Evolutionary conservation across 2,888 invertebrate species (phyloP).

Genomic region (Rhingia rostrata): DNA sequence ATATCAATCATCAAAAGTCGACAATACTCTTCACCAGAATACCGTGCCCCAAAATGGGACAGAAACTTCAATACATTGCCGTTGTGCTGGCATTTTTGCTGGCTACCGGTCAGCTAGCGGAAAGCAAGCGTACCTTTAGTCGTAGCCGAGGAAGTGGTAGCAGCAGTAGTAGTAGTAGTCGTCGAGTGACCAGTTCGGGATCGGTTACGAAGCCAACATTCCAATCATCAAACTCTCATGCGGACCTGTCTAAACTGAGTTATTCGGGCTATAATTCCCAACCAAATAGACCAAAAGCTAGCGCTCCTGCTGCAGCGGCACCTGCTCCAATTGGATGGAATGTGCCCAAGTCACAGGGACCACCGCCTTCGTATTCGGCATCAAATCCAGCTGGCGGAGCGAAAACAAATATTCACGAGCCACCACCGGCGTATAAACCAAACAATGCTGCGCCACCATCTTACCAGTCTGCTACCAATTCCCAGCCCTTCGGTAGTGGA

Average conservation of each 20-base stretch:
- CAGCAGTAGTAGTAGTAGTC: constrained; percentile 75
- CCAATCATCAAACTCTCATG: constrained; percentile 79
- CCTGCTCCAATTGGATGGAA: constrained; percentile 81
- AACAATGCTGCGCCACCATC: constrained; percentile 79
- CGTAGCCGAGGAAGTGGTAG: constrained; percentile 79
- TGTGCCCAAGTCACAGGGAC: constrained; percentile 80
- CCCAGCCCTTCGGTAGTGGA: constrained; percentile 61
- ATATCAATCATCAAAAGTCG: constrained; percentile 3
- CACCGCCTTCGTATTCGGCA: constrained; percentile 81
- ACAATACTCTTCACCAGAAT: neutral
- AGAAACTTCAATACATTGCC: constrained; percentile 59
- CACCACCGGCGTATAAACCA: constrained; percentile 80
- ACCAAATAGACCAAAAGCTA: constrained; percentile 79
- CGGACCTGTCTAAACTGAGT: constrained; percentile 80
- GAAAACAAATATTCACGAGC: constrained; percentile 79
- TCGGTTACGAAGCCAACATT: constrained; percentile 81
- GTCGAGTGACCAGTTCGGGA: constrained; percentile 75
- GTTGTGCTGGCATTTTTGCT: constrained; percentile 59
- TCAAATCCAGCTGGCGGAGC: constrained; percentile 80
- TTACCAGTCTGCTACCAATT: constrained; percentile 77
- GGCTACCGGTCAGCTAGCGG: constrained; percentile 75
- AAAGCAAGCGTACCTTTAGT: constrained; percentile 78
- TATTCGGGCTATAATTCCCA: constrained; percentile 81
- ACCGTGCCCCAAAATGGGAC: constrained; percentile 54
- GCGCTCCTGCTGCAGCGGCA: constrained; percentile 73